Base-by-base conservation (phyloP, 64 coral and sea anemone genomes). In the Porites lutea region DNA sequence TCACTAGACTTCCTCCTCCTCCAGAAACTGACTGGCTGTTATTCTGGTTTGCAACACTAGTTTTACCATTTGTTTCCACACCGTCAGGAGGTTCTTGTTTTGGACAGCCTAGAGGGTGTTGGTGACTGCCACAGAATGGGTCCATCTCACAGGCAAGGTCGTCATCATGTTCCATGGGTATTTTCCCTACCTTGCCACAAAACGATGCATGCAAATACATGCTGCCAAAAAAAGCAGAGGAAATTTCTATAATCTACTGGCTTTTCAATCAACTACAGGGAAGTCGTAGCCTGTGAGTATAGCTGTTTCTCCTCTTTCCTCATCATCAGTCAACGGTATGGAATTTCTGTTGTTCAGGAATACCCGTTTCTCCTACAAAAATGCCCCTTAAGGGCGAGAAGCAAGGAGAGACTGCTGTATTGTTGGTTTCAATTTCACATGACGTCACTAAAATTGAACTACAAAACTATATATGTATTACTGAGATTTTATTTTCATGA, bases 161-260 rank as follows among this genome's bases (percentile, higher is more conserved):
- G 46, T 48, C 59, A 4, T 69, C 81, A 67, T 84, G 81, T 20
- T 84, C 81, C 48, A 52, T 48, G 8, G 81, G 81, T 4, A 12
- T 47, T 83, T 83, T 83, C 3, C 7, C 18, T 13, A 48, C 63
- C 68, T 68, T 69, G n/a, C 62, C 62, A 69, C n/a, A 21, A 4
- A 20, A 47, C n/a, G 59, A 46, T 44, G 64, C 62, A 50, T 21
- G 46, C 0, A 84, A 67, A 63, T 84, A 68, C 3, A 82, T 65
- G 55, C 63, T 69, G 3, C 13, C 63, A 69, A 6, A 68, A 11
- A 51, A 69, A 84, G 3, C 20, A 12, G 2, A 51, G 4, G 2
- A 48, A 45, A 65, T 4, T 11, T 4, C 4, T 12, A 16, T 4
- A 65, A 19, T 64, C 61, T 54, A 22, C 49, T 20, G 18, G 18